phyloP scores from a whole-genome alignment of 2,888 invertebrate genomes.

The Helicoverpa assulta region DNA sequence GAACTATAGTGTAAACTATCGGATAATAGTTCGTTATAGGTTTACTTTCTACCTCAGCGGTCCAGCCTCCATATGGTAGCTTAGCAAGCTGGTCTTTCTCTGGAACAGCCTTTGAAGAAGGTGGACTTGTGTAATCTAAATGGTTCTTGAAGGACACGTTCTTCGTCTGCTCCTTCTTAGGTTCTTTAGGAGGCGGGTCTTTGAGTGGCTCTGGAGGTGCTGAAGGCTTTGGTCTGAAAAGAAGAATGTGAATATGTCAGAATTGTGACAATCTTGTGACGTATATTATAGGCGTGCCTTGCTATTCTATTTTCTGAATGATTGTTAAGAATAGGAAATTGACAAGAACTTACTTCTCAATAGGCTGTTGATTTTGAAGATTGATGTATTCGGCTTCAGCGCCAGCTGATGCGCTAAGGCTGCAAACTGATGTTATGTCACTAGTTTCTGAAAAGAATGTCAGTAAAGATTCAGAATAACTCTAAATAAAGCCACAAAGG shows the following conservation, averaged over 20 bases:
- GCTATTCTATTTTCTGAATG: too few species aligned
- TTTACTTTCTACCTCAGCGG: constrained; percentile 74
- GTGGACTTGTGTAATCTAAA: constrained; percentile 86
- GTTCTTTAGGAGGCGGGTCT: constrained; percentile 78
- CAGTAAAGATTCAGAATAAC: neutral
- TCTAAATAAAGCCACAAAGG: too few species aligned
- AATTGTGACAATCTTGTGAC: neutral
- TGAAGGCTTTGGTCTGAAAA: constrained; percentile 78
- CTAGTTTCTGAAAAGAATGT: constrained; percentile 90
- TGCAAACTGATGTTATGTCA: constrained; percentile 93
- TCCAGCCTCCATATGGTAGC: constrained; percentile 87
- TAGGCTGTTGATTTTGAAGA: constrained; percentile 73
- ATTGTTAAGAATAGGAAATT: too few species aligned
- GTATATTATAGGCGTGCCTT: neutral
- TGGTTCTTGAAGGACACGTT: constrained; percentile 89
- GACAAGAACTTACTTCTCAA: constrained; percentile 73
- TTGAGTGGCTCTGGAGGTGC: constrained; percentile 83
- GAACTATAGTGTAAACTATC: neutral
- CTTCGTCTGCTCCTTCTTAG: constrained; percentile 86
- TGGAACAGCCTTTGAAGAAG: constrained; percentile 83
- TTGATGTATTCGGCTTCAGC: constrained; percentile 88
- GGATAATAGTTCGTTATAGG: too few species aligned
- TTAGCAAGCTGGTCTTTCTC: constrained; percentile 88
- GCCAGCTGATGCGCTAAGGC: constrained; percentile 92
- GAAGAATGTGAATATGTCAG: neutral